A percentile compares a stretch with the other conserved stretches of the same genome.
phyloP scores from a whole-genome alignment of 2,888 invertebrate species.

The Cantharis flavilabris region DNA sequence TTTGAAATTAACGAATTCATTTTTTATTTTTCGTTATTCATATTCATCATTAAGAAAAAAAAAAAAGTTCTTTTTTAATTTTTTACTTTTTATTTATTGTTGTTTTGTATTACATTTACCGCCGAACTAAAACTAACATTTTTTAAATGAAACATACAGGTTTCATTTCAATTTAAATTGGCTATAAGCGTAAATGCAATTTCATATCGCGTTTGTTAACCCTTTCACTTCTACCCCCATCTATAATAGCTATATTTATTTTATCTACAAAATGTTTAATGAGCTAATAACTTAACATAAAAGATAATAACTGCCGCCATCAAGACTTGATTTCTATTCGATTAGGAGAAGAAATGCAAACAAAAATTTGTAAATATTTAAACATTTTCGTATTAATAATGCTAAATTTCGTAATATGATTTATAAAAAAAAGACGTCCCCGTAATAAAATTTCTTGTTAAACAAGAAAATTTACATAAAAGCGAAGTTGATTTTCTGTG shows the following conservation, averaged over 20 bases:
- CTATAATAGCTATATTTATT: too few species aligned
- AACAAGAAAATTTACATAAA: not conserved
- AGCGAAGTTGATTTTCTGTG: not conserved
- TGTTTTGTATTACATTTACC: too few species aligned
- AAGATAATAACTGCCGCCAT: not conserved
- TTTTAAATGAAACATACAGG: too few species aligned
- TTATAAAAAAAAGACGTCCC: not conserved
- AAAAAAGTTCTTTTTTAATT: too few species aligned
- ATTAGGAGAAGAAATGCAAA: not conserved
- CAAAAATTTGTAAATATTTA: not conserved
- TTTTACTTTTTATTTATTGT: too few species aligned
- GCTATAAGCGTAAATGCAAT: too few species aligned
- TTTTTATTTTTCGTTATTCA: too few species aligned
- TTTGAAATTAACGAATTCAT: too few species aligned
- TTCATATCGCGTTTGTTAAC: not conserved
- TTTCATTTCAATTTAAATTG: too few species aligned
- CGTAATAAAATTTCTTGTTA: not conserved
- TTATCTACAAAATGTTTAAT: not conserved
- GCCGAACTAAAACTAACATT: too few species aligned
- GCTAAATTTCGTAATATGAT: not conserved
- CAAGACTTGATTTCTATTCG: not conserved
- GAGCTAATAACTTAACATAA: not conserved
- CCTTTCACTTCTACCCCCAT: not conserved
- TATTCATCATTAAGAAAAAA: too few species aligned
- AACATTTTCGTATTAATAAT: not conserved